A percentile compares a stretch with the other conserved stretches of the same genome.
Evolutionary conservation across 2,113 vertebrate species (phyloP).

Genomic region (Aptenodytes forsteri): DNA sequence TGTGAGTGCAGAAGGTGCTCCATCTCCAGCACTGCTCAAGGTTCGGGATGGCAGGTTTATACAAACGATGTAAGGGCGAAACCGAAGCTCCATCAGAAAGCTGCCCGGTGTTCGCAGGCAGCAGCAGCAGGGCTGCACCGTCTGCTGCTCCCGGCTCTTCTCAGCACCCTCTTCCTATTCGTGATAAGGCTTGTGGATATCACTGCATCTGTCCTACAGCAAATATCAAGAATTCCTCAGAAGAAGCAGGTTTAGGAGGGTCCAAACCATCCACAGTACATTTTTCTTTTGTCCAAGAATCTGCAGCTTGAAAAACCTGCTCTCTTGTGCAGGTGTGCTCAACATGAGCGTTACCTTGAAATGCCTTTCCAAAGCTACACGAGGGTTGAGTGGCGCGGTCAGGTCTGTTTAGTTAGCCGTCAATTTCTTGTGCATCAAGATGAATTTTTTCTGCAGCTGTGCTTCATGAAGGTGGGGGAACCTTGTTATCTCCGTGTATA

Average conservation of each 20-base stretch:
- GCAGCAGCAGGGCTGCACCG: neutral
- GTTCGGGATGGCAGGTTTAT: neutral
- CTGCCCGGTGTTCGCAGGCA: neutral
- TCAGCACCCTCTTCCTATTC: neutral
- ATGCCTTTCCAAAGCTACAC: rapidly evolving
- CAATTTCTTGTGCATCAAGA: neutral
- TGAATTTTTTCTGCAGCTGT: neutral
- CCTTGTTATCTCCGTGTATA: neutral
- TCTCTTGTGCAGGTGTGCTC: neutral
- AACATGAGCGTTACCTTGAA: rapidly evolving
- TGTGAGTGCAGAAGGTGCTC: neutral
- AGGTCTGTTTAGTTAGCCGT: neutral
- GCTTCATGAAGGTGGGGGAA: neutral
- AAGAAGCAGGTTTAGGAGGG: neutral
- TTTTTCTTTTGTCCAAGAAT: neutral
- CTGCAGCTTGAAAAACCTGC: neutral
- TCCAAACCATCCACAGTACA: neutral
- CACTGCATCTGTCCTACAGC: too few species aligned
- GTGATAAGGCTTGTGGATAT: rapidly evolving
- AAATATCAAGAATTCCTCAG: neutral
- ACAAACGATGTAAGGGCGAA: rapidly evolving
- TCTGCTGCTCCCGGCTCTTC: neutral
- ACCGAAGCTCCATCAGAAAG: rapidly evolving
- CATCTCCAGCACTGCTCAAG: neutral
- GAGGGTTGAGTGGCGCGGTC: neutral